Percentiles rank a stretch among this genome's conserved stretches.
Evolutionary conservation across 2,113 vertebrate species (phyloP).

Genomic region (Manacus vitellinus): DNA sequence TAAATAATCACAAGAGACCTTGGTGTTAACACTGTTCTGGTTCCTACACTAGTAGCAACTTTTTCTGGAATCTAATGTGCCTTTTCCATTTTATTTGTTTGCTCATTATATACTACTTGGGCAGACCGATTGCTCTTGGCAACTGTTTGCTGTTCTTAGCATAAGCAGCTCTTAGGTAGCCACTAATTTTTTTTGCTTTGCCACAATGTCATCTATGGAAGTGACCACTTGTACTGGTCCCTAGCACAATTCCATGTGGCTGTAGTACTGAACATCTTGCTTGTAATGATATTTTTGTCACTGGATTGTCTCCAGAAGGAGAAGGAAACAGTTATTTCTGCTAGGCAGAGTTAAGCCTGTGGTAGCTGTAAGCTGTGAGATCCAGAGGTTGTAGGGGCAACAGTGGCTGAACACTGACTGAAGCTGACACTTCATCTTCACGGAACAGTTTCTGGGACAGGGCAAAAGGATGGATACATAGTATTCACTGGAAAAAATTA

Average conservation of each 20-base stretch:
- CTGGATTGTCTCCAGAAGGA: background rate
- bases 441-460: background rate
- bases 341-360: background rate
- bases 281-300: background rate
- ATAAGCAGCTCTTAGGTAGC: background rate
- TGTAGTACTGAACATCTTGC: background rate
- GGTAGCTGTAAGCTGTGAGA: background rate
- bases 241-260: fast-evolving
- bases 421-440: background rate
- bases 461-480: background rate
- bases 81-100: background rate
- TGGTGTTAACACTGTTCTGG: background rate
- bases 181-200: background rate
- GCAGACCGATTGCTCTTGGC: background rate
- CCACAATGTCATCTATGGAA: background rate
- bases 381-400: background rate
- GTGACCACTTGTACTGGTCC: background rate
- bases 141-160: background rate
- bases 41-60: background rate
- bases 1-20: background rate
- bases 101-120: background rate
- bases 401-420: too few species aligned
- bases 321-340: background rate
- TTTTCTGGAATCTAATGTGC: background rate
- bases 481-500: background rate